These are phyloP conservation scores for Chaetodon auriga DNA, from an alignment of 2,113 vertebrate genomes.

Conservation along the genomic window DNA sequence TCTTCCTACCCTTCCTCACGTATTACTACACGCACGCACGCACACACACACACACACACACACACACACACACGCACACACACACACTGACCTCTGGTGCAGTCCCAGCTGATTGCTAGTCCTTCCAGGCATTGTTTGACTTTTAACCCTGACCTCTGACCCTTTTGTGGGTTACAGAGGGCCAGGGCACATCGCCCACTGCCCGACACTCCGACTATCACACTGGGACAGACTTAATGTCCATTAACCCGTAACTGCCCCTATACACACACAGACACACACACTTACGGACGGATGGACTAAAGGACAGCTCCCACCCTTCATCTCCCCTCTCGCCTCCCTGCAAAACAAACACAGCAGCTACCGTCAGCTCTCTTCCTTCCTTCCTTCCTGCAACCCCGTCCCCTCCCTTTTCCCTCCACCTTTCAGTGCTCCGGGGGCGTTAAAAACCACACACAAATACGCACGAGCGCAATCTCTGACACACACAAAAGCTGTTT, in stretches of 20 bases:
- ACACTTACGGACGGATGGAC: slow-evolving; percentile 31
- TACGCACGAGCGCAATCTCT: slow-evolving; percentile 34
- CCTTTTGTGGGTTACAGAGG: slow-evolving; percentile 28
- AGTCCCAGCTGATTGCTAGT: slow-evolving; percentile 61
- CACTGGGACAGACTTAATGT: slow-evolving; percentile 61
- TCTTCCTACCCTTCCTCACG: slow-evolving; percentile 37
- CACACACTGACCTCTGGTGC: slow-evolving; percentile 34
- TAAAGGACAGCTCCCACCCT: slow-evolving; percentile 53
- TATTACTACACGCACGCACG: slow-evolving; percentile 3
- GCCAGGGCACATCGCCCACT: neutral
- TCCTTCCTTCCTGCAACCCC: slow-evolving; percentile 47
- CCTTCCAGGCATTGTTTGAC: slow-evolving; percentile 70
- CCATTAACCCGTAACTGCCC: slow-evolving; percentile 62
- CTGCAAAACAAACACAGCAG: slow-evolving; percentile 74
- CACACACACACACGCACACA: slow-evolving; percentile 16
- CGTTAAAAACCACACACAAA: slow-evolving; percentile 44
- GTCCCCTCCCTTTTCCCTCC: slow-evolving; percentile 22
- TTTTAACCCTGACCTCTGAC: slow-evolving; percentile 66
- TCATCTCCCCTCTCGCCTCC: slow-evolving; percentile 53
- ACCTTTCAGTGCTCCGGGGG: slow-evolving; percentile 46
- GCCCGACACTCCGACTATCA: slow-evolving; percentile 37
- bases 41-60: slow-evolving; percentile 31
- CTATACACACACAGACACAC: slow-evolving; percentile 9
- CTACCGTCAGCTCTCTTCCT: slow-evolving; percentile 61
- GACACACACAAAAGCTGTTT: slow-evolving; percentile 51